Base-by-base conservation (phyloP, 2,888 invertebrate genomes). In the Leucoptera coffeella region DNA sequence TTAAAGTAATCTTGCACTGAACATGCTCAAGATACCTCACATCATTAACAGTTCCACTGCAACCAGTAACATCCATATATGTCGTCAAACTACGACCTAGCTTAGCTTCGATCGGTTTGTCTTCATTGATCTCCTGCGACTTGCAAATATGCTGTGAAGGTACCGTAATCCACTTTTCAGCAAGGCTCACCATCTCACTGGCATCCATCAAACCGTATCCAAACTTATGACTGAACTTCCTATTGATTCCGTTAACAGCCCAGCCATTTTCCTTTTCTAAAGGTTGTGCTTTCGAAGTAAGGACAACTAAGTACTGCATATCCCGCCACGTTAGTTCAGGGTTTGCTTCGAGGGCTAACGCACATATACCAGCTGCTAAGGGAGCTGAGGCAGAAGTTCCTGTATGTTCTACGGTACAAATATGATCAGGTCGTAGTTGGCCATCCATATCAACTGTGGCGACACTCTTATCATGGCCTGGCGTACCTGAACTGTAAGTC, bases 131-230 rank as follows among this genome's bases (percentile, higher is more conserved):
- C 65, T 91, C 87, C 46, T 86, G 85, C 20, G 90, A 89, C 53
- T 91, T 89, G 71, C 97, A 99, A 37, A 95, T 93, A 50, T 93
- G 93, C 52, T 97, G 96, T 9, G 90, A 85, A 7, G 97, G 96
- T 10, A 96, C 94, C 8, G 86, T 81, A 7, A 82, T 81, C 97
- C 99, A 99, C 45, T 86, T 83, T 48, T 91, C 88, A 2, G 97
- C 95, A 38, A 93, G 64, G 28, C 76, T 81, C 2, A 97, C 95
- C 84, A 99, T 85, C 17, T 85, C 87, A 5, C 86, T 83, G 2
- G 94, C 96, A 64, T 97, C 95, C 95, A 97, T 97, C 30, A 97
- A 61, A 7, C 97, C 99, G 51, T 97, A 99, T 10, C 97, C 99
- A 49, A 97, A 99, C 61, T 95, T 93, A 56, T 95, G 93, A 48